A percentile compares a stretch with the other conserved stretches of the same genome.
Evolutionary conservation across 2,888 invertebrate species (phyloP).

Genomic region (Caenorhabditis zanzibari): DNA sequence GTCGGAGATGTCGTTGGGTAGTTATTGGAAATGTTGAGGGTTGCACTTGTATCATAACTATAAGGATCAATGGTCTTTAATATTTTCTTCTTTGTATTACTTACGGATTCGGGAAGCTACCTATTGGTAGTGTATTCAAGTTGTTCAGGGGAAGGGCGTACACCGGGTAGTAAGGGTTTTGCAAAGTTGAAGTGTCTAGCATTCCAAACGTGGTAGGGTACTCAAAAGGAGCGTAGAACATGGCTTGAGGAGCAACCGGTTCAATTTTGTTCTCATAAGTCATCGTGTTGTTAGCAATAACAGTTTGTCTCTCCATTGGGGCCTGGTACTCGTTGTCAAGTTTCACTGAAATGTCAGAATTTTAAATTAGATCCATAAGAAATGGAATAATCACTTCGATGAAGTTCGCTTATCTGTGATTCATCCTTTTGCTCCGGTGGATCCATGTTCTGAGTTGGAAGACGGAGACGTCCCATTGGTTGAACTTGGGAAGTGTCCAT

Average conservation of each 20-base stretch:
- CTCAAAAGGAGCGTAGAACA: constrained; percentile 26
- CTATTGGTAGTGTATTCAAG: constrained; percentile 3
- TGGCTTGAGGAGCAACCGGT: constrained; percentile 11
- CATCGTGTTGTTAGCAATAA: constrained; percentile 44
- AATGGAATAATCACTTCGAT: constrained; percentile 19
- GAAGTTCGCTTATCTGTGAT: constrained; percentile 37
- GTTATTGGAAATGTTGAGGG: constrained; percentile 27
- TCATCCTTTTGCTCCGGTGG: constrained; percentile 56
- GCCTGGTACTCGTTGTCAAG: constrained; percentile 31
- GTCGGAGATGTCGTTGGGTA: constrained; percentile 16
- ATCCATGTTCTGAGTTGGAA: constrained; percentile 59
- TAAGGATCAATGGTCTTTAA: neutral
- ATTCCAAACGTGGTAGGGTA: constrained; percentile 25
- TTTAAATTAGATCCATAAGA: neutral
- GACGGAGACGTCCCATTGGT: constrained; percentile 46
- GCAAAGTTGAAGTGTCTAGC: constrained; percentile 21
- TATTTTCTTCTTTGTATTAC: neutral
- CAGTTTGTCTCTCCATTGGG: constrained; percentile 29
- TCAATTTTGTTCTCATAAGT: constrained; percentile 47
- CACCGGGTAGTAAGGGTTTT: constrained; percentile 5
- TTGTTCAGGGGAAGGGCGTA: constrained; percentile 28
- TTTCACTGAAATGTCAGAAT: constrained; percentile 43
- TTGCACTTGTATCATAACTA: constrained; percentile 19
- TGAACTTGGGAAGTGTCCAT: constrained; percentile 22
- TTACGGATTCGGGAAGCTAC: constrained; percentile 19